These are phyloP conservation scores for Glomeris maerens DNA, from an alignment of 1,140 invertebrate genomes.

Conservation along the genomic window DNA sequence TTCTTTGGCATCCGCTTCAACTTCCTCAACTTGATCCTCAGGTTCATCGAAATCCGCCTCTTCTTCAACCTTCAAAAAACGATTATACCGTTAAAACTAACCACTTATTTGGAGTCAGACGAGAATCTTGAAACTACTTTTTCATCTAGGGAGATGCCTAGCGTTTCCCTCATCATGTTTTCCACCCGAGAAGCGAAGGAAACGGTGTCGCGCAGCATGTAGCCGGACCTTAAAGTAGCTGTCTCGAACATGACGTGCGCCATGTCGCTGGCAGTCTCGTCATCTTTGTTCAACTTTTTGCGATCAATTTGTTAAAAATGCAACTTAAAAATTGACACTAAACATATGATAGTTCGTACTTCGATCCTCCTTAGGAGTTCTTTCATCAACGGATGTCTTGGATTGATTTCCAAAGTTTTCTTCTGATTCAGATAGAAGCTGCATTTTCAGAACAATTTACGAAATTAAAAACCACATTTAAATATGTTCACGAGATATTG, in stretches of 20 bases:
- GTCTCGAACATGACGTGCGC: slow-evolving; percentile 79
- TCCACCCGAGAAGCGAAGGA: slow-evolving; percentile 79
- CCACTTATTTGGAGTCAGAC: background rate
- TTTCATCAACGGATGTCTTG: slow-evolving; percentile 86
- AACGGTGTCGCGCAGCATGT: slow-evolving; percentile 67
- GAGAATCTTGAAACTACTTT: slow-evolving; percentile 39
- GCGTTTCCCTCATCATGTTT: slow-evolving; percentile 59
- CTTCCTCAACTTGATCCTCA: slow-evolving; percentile 1
- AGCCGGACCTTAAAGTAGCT: slow-evolving; percentile 83
- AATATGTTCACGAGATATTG: background rate
- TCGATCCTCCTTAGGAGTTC: slow-evolving; percentile 74
- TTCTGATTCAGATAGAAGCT: slow-evolving; percentile 89
- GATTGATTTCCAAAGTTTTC: slow-evolving; percentile 96
- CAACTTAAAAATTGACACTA: background rate
- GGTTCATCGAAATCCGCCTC: background rate
- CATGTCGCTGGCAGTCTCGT: slow-evolving; percentile 68
- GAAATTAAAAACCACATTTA: slow-evolving; percentile 17
- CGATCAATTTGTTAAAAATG: background rate
- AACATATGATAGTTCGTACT: slow-evolving; percentile 19
- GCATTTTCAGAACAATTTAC: no score
- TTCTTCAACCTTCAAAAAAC: background rate
- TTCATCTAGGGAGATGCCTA: slow-evolving; percentile 69
- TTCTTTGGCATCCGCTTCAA: background rate
- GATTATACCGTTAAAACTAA: background rate
- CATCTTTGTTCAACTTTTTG: slow-evolving; percentile 44